Evolutionary conservation across 37 sponge, comb jelly and placozoan species (phyloP).

Genomic region (Halisarca cf. caerulea): DNA sequence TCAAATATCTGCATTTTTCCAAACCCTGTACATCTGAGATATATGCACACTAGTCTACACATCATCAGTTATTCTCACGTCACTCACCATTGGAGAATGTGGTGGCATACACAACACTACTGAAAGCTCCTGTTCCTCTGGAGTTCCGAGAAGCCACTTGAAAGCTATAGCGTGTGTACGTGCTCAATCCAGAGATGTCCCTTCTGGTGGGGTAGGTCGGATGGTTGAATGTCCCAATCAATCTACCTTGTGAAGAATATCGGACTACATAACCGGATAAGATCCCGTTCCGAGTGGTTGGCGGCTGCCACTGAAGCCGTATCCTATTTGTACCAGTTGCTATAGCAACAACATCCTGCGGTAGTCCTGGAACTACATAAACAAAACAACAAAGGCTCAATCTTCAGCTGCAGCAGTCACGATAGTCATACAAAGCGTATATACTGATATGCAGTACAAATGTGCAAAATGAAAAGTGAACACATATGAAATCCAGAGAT

Average conservation of each 20-base stretch:
- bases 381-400: too few relatives aligned
- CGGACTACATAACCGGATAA: not conserved
- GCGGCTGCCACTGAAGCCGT: slow-evolving; percentile 1
- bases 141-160: slow-evolving; percentile 1
- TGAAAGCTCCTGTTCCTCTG: slow-evolving; percentile 12
- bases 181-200: not conserved
- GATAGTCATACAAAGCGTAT: too few relatives aligned
- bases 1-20: too few relatives aligned
- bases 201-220: not conserved
- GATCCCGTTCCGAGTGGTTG: not conserved
- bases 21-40: too few relatives aligned
- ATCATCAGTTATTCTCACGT: too few relatives aligned
- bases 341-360: not conserved
- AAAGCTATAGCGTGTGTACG: not conserved
- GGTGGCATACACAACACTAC: not conserved
- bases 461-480: too few relatives aligned
- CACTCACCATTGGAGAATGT: not conserved
- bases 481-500: too few relatives aligned
- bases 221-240: not conserved
- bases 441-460: too few relatives aligned
- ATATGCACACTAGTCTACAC: too few relatives aligned
- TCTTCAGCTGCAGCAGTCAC: too few relatives aligned
- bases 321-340: not conserved
- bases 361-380: not conserved
- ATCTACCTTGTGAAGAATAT: not conserved